Evolutionary conservation across 2,888 invertebrate species (phyloP).

Genomic region (Eucriotettix oculatus): DNA sequence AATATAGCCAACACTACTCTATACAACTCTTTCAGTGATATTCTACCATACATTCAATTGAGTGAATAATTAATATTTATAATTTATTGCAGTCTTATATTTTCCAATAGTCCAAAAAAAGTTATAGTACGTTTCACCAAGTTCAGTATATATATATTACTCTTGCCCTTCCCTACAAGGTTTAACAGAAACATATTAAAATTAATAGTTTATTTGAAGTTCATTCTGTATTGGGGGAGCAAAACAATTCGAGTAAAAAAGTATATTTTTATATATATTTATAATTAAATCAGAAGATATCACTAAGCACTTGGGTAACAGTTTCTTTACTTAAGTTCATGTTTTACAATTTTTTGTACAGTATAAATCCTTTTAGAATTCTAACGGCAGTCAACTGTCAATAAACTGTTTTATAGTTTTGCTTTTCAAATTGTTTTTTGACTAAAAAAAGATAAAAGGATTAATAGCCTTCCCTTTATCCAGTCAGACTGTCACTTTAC

Average conservation of each 20-base stretch:
- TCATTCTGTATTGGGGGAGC: neutral
- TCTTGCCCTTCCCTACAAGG: neutral
- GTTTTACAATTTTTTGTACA: neutral
- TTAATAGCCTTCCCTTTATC: neutral
- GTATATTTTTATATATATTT: neutral
- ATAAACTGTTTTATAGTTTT: neutral
- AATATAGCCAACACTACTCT: too few species aligned
- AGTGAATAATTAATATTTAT: neutral
- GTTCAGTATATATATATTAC: neutral
- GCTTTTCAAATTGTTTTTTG: neutral
- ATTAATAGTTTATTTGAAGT: neutral
- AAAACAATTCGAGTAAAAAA: neutral
- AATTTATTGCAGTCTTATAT: neutral
- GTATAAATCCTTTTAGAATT: neutral
- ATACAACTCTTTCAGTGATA: too few species aligned
- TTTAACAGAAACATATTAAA: neutral
- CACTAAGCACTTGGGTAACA: neutral
- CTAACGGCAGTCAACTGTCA: neutral
- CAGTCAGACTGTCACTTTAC: neutral
- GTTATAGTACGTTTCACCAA: neutral
- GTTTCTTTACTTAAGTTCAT: neutral
- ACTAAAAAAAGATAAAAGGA: neutral
- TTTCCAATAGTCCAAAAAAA: neutral
- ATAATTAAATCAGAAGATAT: neutral
- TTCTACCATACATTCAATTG: too few species aligned